Evolutionary conservation across 2,888 invertebrate species (phyloP).

Genomic region (Ennomos quercinarius): DNA sequence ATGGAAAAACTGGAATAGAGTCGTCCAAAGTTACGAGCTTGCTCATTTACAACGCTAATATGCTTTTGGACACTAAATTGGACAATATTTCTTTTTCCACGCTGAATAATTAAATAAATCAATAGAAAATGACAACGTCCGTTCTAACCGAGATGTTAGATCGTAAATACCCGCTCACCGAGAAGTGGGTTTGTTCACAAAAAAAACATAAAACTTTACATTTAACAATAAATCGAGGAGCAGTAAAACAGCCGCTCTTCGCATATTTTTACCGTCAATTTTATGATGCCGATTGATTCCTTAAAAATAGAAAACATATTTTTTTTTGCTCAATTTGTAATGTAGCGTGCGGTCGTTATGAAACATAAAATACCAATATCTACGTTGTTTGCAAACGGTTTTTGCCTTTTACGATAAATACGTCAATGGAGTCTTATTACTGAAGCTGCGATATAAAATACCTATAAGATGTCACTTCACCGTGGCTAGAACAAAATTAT

Average conservation of each 20-base stretch:
- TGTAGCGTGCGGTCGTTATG: conserved; percentile 20
- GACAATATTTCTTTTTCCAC: conserved; percentile 24
- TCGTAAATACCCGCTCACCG: conserved; percentile 22
- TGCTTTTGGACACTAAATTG: conserved; percentile 33
- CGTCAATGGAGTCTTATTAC: too few species aligned
- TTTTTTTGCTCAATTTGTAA: conserved; percentile 27
- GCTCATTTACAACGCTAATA: conserved; percentile 44
- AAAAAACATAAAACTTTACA: conserved; percentile 24
- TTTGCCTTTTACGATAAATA: too few species aligned
- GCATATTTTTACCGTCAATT: conserved; percentile 37
- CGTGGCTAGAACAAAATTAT: not conserved
- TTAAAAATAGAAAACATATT: conserved; percentile 36
- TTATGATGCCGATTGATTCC: conserved; percentile 40
- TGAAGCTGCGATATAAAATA: too few species aligned
- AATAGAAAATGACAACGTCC: conserved; percentile 35
- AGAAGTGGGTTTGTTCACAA: conserved; percentile 15
- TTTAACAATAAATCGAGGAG: conserved; percentile 32
- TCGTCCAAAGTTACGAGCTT: conserved; percentile 31
- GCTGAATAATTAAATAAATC: conserved; percentile 37
- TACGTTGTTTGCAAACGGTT: conserved; percentile 9
- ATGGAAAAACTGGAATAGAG: conserved; percentile 46
- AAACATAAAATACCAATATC: conserved; percentile 22
- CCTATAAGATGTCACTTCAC: not conserved
- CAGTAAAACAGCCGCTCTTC: conserved; percentile 31
- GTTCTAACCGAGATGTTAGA: conserved; percentile 23